Percentiles rank a stretch among this genome's conserved stretches.
Conservation (phyloP, 2,113 vertebrate genomes). For the Phrynosoma blainvillii region DNA sequence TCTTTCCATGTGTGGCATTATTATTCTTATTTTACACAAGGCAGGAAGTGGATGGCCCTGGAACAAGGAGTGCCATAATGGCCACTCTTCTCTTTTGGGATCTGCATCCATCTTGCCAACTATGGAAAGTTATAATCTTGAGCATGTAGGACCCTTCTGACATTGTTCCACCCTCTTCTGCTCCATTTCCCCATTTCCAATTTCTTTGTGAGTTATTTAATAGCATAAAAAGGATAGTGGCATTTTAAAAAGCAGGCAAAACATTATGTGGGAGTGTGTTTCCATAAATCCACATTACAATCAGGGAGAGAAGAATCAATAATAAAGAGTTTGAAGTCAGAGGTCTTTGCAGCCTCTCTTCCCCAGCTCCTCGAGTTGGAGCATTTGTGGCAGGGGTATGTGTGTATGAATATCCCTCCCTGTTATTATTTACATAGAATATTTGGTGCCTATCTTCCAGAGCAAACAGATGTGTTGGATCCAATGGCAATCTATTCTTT, state of each 20-base stretch:
- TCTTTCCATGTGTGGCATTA: background rate
- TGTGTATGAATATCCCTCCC: background rate
- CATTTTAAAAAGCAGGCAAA: no score
- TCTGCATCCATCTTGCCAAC: background rate
- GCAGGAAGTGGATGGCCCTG: background rate
- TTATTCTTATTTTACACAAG: background rate
- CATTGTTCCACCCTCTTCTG: no score
- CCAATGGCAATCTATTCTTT: background rate
- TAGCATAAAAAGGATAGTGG: no score
- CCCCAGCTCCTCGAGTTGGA: background rate
- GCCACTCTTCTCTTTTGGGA: background rate
- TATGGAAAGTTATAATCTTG: background rate
- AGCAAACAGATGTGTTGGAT: background rate
- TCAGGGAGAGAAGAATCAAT: background rate
- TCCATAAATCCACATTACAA: background rate
- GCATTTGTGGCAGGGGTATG: background rate
- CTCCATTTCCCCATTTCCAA: background rate
- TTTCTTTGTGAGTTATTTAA: background rate
- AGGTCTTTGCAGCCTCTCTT: background rate
- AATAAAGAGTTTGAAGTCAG: background rate
- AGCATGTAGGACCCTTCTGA: background rate
- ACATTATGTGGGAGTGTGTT: no score
- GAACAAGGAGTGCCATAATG: background rate
- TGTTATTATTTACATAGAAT: background rate
- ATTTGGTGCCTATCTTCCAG: background rate